phyloP scores from a whole-genome alignment of 2,113 vertebrate genomes.

The Scartelaos histophorus region DNA sequence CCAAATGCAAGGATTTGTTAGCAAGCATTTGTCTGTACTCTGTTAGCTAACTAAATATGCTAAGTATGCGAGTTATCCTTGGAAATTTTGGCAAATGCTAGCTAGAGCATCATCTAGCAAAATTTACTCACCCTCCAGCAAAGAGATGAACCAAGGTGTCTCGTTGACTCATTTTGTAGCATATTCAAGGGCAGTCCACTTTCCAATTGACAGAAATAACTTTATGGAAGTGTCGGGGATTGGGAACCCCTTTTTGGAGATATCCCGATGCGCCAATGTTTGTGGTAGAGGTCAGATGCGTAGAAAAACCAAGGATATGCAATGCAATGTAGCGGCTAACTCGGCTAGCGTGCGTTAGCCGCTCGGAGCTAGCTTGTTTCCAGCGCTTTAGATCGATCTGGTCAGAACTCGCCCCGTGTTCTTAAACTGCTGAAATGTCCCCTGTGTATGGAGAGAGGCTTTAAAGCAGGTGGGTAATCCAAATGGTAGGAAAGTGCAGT shows the following conservation, averaged over 20 bases:
- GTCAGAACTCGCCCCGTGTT: constrained; percentile 3
- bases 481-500: neutral
- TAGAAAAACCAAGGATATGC: constrained; percentile 35
- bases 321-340: constrained; percentile 41
- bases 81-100: neutral
- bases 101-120: constrained; percentile 23
- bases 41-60: neutral
- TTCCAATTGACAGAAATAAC: constrained; percentile 30
- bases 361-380: constrained; percentile 30
- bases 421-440: neutral
- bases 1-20: too few relatives aligned
- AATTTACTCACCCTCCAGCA: constrained; percentile 88
- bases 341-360: constrained; percentile 56
- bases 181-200: constrained; percentile 76
- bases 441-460: neutral
- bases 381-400: constrained; percentile 22
- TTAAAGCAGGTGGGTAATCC: neutral
- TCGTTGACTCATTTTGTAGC: constrained; percentile 92
- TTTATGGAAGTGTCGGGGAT: neutral
- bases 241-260: constrained; percentile 21
- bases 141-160: constrained; percentile 95
- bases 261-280: constrained; percentile 21
- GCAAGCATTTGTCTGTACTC: too few relatives aligned
- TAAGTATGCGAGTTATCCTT: neutral
- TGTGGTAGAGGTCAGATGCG: constrained; percentile 66